phyloP scores from a whole-genome alignment of 2,888 invertebrate species.

The Dolichopus griseipennis region DNA sequence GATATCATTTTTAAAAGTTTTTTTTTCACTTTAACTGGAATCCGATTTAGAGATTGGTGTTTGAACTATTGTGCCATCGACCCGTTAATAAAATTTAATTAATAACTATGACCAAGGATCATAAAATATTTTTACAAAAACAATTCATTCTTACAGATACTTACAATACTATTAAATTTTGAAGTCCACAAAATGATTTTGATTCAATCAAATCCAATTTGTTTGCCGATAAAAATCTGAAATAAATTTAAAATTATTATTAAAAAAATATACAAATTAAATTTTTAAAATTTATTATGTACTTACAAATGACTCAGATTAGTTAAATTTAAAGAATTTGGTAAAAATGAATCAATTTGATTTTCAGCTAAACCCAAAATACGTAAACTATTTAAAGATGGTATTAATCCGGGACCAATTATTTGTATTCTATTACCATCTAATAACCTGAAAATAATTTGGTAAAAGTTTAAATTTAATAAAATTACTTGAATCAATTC shows the following conservation, averaged over 20 bases:
- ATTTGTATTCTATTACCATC: slow-evolving; percentile 42
- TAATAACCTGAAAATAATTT: slow-evolving; percentile 33
- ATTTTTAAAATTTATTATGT: not conserved
- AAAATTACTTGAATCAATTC: no score
- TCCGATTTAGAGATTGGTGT: no score
- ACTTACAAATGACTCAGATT: slow-evolving; percentile 45
- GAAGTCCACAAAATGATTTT: slow-evolving; percentile 44
- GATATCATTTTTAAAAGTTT: no score
- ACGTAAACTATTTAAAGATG: slow-evolving; percentile 35
- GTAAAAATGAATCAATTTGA: slow-evolving; percentile 33
- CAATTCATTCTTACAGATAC: slow-evolving; percentile 19
- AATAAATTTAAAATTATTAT: slow-evolving; percentile 22
- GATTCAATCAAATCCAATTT: slow-evolving; percentile 39
- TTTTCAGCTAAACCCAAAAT: slow-evolving; percentile 47
- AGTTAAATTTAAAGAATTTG: slow-evolving; percentile 37
- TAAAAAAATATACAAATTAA: not conserved
- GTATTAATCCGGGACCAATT: slow-evolving; percentile 38
- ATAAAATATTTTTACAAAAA: no score
- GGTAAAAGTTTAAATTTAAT: no score
- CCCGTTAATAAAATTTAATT: no score
- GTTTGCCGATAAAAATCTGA: slow-evolving; percentile 48
- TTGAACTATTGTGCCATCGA: no score
- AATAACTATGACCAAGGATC: no score
- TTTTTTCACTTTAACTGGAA: no score
- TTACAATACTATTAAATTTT: slow-evolving; percentile 41